Conservation (phyloP, 2,888 invertebrate genomes). For the Drosophila pullipes region DNA sequence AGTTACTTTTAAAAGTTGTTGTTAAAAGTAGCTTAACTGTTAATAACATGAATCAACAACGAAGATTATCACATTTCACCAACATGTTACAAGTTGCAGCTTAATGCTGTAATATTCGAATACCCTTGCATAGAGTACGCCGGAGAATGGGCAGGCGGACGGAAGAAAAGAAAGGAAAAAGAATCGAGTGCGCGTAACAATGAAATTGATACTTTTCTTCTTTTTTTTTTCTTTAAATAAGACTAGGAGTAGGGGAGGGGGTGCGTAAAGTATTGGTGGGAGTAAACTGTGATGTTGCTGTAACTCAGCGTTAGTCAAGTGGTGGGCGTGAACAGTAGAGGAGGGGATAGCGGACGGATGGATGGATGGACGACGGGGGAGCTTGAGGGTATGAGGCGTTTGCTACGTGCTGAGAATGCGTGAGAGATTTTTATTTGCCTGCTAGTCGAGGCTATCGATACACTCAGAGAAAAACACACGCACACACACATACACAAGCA, state of each 20-base stretch:
- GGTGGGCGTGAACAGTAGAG: conserved; percentile 37
- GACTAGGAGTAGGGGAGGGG: conserved; percentile 21
- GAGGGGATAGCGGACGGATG: not conserved
- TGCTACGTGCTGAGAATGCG: conserved; percentile 78
- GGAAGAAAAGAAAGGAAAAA: conserved; percentile 28
- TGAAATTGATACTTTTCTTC: conserved; percentile 77
- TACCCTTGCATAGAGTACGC: conserved; percentile 49
- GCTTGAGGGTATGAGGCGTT: conserved; percentile 41
- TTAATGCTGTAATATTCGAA: conserved; percentile 43
- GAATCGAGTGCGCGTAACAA: conserved; percentile 78
- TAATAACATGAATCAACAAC: not conserved
- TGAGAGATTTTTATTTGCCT: conserved; percentile 79
- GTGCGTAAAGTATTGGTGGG: conserved; percentile 20
- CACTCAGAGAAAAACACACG: conserved; percentile 42
- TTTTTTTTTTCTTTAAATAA: conserved; percentile 66
- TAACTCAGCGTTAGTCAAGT: conserved; percentile 69
- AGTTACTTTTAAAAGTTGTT: not conserved
- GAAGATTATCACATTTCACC: not conserved
- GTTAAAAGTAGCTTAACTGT: not conserved
- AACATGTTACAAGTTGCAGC: conserved; percentile 26
- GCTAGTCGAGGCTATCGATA: conserved; percentile 63
- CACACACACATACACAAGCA: conserved; percentile 1
- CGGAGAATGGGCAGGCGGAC: conserved; percentile 43
- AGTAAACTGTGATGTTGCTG: conserved; percentile 49
- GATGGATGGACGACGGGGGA: conserved; percentile 10